Evolutionary conservation across 1,140 invertebrate species (phyloP), one percentile per base, ranked within the genome.

Genomic region (Odontomachus brunneus): DNA sequence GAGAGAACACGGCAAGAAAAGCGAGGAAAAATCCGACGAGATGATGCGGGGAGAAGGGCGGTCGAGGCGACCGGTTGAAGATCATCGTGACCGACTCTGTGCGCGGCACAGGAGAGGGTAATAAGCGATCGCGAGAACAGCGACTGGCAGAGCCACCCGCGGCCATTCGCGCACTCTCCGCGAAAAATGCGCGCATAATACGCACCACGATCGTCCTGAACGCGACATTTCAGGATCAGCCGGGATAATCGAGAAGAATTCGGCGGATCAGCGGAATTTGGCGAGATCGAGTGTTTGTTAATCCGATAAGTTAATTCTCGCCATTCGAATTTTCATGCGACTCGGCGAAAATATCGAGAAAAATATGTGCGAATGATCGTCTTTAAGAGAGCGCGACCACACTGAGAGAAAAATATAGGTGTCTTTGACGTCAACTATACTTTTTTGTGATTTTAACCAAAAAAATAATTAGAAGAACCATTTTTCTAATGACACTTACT

Each of bases 1-100:
- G n/a, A n/a, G n/a, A n/a, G n/a, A n/a, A n/a, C 19, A 53, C 24
- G 66, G 38, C 24, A 69, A 62, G 78, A 26, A 74, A 82, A 82
- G 69, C 53, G 44, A 49, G n/a, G 78, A 71, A 74, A 81, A 74
- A 51, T 74, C 67, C 14, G 53, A 60, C 33, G 29, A 60, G 29
- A 53, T 82, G 55, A 72, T 74, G 69, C 57, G 29, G 26, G 71
- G 9, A 7, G 38, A n/a, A n/a, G n/a, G n/a, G n/a, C n/a, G n/a
- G 38, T 3, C 38, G 38, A 44, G 38, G 9, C 38, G 38, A 60
- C 59, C 26, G 48, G 55, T n/a, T 44, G 33, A 29, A 33, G 75
- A 69, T 80, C 51, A 55, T 69, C 51, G 75, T 57, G 63, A 69
- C n/a, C 51, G 14, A 80, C 17, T 57, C 26, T 33, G 75, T 33